phyloP scores from a whole-genome alignment of 1,140 invertebrate species.

The Heliconius hewitsoni region DNA sequence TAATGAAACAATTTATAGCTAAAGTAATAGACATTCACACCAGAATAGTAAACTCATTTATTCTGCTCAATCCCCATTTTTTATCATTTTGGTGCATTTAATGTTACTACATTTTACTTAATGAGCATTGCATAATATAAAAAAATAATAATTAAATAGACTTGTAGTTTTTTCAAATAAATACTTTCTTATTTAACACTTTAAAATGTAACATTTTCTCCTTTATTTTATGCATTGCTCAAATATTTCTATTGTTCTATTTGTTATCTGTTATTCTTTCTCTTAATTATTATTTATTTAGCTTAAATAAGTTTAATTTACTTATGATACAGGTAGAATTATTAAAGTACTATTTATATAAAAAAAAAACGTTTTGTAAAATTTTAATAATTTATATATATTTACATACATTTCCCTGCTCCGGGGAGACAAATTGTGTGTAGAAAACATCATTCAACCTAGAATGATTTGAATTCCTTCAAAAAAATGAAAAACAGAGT shows the following conservation, averaged over 20 bases:
- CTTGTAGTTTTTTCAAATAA: too few relatives aligned
- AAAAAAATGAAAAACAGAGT: too few relatives aligned
- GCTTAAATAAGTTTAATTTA: background rate
- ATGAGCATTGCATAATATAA: constrained; percentile 19
- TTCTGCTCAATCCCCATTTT: constrained; percentile 76
- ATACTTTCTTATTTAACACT: background rate
- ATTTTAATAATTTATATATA: too few relatives aligned
- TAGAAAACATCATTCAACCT: too few relatives aligned
- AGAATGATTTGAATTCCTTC: too few relatives aligned
- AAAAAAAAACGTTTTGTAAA: too few relatives aligned
- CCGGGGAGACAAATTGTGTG: too few relatives aligned
- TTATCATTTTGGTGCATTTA: constrained; percentile 59
- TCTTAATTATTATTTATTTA: background rate
- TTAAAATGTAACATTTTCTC: background rate
- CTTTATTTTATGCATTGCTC: constrained; percentile 27
- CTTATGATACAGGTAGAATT: background rate
- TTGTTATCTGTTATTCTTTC: background rate
- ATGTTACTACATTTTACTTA: constrained; percentile 14
- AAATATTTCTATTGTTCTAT: constrained; percentile 12
- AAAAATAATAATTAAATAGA: background rate
- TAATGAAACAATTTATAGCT: background rate
- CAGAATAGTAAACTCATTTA: constrained; percentile 70
- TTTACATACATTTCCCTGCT: too few relatives aligned
- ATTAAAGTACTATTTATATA: background rate
- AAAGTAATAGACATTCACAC: constrained; percentile 17